Evolutionary conservation across 2,888 invertebrate genomes (phyloP).

Genomic region (Xanthorhoe designata): DNA sequence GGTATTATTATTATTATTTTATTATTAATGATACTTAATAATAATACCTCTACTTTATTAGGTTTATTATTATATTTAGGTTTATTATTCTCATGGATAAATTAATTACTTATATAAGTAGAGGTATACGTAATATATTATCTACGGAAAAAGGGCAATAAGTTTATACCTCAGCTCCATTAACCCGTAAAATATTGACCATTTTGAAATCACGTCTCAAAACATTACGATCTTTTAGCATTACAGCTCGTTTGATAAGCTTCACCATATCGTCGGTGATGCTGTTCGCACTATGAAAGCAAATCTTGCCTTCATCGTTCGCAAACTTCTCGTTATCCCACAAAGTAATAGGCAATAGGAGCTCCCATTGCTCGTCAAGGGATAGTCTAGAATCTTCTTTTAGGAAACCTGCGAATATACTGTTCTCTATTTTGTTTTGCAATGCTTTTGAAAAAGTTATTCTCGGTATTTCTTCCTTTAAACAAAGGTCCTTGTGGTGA

Average conservation of each 20-base stretch:
- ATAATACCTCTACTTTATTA: no score
- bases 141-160: background rate
- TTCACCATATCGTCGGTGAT: constrained; percentile 65
- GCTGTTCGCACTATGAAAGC: constrained; percentile 64
- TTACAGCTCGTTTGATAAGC: constrained; percentile 64
- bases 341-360: constrained; percentile 62
- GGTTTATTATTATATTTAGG: no score
- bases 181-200: constrained; percentile 64
- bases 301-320: constrained; percentile 68
- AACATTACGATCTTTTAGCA: constrained; percentile 53
- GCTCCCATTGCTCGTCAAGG: constrained; percentile 69
- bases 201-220: constrained; percentile 61
- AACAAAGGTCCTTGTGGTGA: constrained; percentile 61
- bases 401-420: constrained; percentile 65
- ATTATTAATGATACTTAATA: no score
- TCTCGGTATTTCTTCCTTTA: constrained; percentile 48
- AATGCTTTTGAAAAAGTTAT: constrained; percentile 64
- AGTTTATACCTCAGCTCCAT: constrained; percentile 58
- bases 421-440: constrained; percentile 65
- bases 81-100: background rate
- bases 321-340: constrained; percentile 74
- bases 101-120: no score
- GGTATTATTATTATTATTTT: no score
- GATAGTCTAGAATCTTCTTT: constrained; percentile 60
- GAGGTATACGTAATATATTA: no score